Evolutionary conservation across 2,113 vertebrate genomes (phyloP).

Genomic region (Actinemys pallida): DNA sequence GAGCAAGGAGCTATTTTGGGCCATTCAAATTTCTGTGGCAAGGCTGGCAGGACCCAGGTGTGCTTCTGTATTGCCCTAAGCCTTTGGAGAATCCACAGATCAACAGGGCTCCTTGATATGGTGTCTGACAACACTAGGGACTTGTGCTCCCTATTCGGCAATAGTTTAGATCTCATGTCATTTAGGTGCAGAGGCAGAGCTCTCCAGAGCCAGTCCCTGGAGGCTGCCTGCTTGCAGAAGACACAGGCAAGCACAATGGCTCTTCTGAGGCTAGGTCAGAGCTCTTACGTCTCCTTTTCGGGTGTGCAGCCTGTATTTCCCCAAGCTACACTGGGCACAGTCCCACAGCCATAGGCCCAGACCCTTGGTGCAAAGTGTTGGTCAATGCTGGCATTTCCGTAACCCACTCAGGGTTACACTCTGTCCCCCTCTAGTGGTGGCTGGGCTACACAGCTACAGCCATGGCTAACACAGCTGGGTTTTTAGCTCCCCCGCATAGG

Average conservation of each 20-base stretch:
- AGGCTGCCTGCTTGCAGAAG: neutral
- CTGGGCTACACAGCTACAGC: neutral
- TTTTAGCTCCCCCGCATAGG: neutral
- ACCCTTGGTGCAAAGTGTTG: neutral
- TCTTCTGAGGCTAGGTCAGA: neutral
- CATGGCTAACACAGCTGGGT: neutral
- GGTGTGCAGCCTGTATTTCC: neutral
- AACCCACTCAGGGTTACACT: neutral
- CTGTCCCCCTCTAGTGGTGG: neutral
- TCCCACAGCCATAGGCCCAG: neutral
- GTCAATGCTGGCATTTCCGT: neutral
- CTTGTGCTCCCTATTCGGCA: neutral
- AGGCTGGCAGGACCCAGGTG: neutral
- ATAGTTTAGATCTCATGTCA: neutral
- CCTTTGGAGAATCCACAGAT: neutral
- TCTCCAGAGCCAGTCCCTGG: neutral
- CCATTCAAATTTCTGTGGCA: neutral
- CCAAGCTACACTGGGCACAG: neutral
- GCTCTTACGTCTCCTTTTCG: neutral
- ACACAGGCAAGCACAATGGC: neutral
- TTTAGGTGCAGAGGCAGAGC: neutral
- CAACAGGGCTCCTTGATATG: neutral
- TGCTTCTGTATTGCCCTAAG: neutral
- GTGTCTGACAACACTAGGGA: neutral
- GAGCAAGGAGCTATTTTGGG: neutral